phyloP scores from a whole-genome alignment of 2,113 vertebrate species.

The Dryoscopus gambensis region DNA sequence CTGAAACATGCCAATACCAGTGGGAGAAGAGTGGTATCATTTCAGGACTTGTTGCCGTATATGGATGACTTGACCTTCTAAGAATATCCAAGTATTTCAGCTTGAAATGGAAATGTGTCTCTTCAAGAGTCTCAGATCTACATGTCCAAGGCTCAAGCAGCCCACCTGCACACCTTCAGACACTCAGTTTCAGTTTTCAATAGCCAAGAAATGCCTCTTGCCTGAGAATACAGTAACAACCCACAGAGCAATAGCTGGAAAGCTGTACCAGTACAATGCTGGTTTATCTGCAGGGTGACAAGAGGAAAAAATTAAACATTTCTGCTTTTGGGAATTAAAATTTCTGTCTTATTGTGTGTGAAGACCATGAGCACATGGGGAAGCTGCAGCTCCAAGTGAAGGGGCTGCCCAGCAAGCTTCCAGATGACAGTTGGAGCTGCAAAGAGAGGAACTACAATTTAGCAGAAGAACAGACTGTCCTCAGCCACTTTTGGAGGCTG shows the following conservation, averaged over 20 bases:
- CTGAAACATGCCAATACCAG: not conserved
- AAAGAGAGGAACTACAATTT: not conserved
- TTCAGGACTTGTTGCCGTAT: rapidly evolving
- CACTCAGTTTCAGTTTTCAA: not conserved
- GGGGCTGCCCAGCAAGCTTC: not conserved
- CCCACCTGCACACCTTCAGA: not conserved
- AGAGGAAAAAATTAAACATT: not conserved
- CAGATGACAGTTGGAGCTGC: not conserved
- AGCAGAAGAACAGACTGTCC: not conserved
- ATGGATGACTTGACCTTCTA: not conserved
- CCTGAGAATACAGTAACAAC: not conserved
- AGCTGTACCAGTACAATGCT: not conserved
- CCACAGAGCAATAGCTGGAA: not conserved
- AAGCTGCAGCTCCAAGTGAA: not conserved
- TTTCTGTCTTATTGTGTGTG: not conserved
- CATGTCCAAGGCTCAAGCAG: not conserved
- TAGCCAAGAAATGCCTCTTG: not conserved
- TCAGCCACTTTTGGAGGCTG: not conserved
- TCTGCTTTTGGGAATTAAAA: not conserved
- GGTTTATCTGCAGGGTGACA: not conserved
- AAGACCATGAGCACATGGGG: not conserved
- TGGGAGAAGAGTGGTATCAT: not conserved
- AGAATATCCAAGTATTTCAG: not conserved
- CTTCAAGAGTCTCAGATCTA: not conserved
- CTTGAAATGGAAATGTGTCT: not conserved